Evolutionary conservation across 2,113 vertebrate genomes (phyloP).

Genomic region (Pteronura brasiliensis): DNA sequence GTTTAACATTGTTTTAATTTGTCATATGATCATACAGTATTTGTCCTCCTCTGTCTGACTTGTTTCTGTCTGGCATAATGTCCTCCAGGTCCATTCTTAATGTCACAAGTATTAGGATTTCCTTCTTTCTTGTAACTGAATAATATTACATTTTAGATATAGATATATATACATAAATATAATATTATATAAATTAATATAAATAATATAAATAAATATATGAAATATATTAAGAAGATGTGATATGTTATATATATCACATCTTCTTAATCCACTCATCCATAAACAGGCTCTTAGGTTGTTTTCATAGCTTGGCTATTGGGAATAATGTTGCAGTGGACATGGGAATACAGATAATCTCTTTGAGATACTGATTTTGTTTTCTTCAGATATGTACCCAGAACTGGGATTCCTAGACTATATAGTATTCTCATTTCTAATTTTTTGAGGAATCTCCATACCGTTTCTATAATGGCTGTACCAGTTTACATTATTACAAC

Average conservation of each 20-base stretch:
- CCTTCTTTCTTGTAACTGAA: neutral
- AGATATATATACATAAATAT: no score
- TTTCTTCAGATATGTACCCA: neutral
- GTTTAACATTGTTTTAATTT: neutral
- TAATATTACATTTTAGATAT: neutral
- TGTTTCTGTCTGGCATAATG: neutral
- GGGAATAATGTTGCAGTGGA: neutral
- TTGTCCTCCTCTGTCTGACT: neutral
- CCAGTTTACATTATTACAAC: neutral
- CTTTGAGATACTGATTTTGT: neutral
- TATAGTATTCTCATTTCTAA: neutral
- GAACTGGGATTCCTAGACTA: neutral
- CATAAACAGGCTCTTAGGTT: neutral
- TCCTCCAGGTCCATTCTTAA: neutral
- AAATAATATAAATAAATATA: no score
- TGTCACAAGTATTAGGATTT: neutral
- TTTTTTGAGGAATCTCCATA: neutral
- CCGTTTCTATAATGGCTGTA: neutral
- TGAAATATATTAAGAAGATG: no score
- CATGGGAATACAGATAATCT: neutral
- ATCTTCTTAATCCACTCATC: neutral
- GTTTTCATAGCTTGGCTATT: neutral
- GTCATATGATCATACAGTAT: neutral
- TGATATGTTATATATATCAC: neutral
- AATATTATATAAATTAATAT: no score